Percentiles rank a stretch among this genome's conserved stretches.
These are phyloP conservation scores for Forbesichthys agassizii DNA, from an alignment of 2,113 vertebrate species.

Conservation along the genomic window DNA sequence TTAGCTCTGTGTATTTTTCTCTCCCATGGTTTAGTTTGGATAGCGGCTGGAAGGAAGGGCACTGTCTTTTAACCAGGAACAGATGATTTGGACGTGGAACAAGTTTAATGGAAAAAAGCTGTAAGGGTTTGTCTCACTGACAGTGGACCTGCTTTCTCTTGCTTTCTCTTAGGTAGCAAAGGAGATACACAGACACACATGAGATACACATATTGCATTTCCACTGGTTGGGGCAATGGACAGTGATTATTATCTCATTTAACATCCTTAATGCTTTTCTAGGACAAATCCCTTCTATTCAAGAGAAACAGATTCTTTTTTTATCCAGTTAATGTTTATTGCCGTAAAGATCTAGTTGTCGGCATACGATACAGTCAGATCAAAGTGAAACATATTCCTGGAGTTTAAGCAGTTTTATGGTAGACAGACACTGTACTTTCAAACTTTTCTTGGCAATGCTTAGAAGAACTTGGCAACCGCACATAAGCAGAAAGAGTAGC, in stretches of 20 bases:
- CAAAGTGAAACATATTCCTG: background rate
- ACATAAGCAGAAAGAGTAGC: background rate
- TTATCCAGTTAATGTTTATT: background rate
- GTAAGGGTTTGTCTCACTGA: background rate
- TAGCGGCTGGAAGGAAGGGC: slow-evolving; percentile 3
- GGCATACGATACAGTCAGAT: background rate
- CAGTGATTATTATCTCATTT: no score
- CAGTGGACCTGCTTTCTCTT: no score
- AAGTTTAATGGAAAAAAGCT: slow-evolving; percentile 13
- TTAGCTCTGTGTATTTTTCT: slow-evolving; percentile 48
- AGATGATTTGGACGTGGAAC: slow-evolving; percentile 43
- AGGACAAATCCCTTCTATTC: no score
- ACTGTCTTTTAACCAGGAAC: slow-evolving; percentile 24
- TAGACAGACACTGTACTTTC: no score
- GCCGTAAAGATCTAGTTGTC: background rate
- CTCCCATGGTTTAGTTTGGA: slow-evolving; percentile 9
- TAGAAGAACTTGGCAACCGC: background rate
- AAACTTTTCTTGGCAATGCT: no score
- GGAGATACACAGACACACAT: no score
- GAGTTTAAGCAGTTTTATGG: background rate
- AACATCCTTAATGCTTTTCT: no score
- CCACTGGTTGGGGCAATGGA: no score
- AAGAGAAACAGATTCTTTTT: no score
- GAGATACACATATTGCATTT: no score
- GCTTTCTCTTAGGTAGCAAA: no score